Evolutionary conservation across 1,140 invertebrate genomes (phyloP).

Genomic region (Amphibalanus amphitrite): DNA sequence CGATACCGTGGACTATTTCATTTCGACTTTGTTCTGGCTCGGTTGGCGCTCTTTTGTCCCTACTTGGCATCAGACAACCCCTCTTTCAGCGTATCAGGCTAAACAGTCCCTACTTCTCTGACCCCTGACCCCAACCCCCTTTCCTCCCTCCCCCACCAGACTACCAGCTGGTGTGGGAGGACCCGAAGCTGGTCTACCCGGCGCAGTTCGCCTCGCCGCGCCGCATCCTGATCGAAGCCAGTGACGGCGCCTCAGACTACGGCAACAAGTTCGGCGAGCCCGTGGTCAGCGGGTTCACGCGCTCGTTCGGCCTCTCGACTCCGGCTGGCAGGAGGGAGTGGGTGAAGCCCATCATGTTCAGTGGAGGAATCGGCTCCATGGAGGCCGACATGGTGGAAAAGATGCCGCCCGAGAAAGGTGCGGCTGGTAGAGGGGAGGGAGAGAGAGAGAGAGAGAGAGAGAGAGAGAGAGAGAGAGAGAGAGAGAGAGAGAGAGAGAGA

Average conservation of each 20-base stretch:
- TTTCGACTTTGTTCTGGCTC: too few species aligned
- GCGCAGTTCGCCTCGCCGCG: conserved; percentile 74
- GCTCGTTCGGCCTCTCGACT: conserved; percentile 69
- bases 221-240: conserved; percentile 80
- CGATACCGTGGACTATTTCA: too few species aligned
- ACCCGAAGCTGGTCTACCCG: conserved; percentile 53
- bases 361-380: conserved; percentile 82
- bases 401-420: conserved; percentile 45
- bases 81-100: too few species aligned
- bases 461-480: too few species aligned
- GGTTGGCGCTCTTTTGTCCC: too few species aligned
- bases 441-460: background rate
- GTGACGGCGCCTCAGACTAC: conserved; percentile 95
- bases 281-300: conserved; percentile 70
- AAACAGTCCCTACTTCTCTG: too few species aligned
- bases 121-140: too few species aligned
- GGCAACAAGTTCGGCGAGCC: conserved; percentile 99
- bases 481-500: too few species aligned
- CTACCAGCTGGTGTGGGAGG: conserved; percentile 78
- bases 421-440: background rate
- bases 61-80: too few species aligned
- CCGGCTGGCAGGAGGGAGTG: conserved; percentile 59
- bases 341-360: conserved; percentile 98
- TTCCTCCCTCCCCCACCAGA: conserved; percentile 26
- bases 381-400: conserved; percentile 61